Percentiles rank a stretch among this genome's conserved stretches.
Conservation (phyloP, 2,797 vertebrate species). For the Columba guinea region DNA sequence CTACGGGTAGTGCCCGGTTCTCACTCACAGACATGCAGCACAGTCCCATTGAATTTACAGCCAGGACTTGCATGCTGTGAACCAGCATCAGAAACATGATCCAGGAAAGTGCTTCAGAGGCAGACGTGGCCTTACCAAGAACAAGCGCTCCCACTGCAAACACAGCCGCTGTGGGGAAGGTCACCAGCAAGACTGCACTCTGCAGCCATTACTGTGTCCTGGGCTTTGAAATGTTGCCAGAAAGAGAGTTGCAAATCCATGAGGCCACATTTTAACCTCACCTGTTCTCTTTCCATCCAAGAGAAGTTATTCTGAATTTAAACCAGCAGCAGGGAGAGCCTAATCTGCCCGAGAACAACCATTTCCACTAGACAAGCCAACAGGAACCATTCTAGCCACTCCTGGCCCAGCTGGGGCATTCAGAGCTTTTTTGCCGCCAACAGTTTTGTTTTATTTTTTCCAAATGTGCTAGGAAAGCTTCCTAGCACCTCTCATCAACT, state of each 20-base stretch:
- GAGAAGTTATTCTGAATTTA: neutral
- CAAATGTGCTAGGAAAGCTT: neutral
- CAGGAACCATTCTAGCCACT: neutral
- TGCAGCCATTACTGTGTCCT: neutral
- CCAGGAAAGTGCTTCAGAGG: neutral
- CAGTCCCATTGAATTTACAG: neutral
- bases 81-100: neutral
- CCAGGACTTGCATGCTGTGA: neutral
- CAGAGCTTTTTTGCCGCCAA: neutral
- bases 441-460: neutral
- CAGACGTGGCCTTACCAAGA: neutral
- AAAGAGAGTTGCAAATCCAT: neutral
- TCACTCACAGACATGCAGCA: neutral
- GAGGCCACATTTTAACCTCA: neutral
- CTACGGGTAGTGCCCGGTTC: neutral
- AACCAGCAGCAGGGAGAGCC: neutral
- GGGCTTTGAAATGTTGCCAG: neutral
- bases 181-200: neutral
- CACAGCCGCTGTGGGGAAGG: neutral
- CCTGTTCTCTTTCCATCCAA: neutral
- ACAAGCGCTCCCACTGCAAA: neutral
- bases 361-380: neutral
- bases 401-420: neutral
- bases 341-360: neutral
- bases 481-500: neutral